Base-by-base conservation (phyloP, 2,888 invertebrate species). In the Agonopterix subpropinquella region DNA sequence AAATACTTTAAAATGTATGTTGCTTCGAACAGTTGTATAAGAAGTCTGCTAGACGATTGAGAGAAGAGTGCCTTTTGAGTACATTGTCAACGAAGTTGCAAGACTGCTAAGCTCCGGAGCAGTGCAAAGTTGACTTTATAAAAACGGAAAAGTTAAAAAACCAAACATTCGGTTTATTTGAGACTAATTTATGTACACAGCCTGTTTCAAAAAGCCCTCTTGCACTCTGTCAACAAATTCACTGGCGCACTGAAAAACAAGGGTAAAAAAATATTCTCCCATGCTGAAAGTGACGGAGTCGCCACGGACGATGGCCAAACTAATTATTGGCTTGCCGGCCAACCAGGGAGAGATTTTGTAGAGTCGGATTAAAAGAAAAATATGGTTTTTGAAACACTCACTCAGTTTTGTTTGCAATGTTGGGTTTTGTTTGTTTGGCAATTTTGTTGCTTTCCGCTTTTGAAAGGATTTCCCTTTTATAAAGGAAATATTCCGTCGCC, bases 271-370 rank as follows among this genome's bases (percentile, higher is more conserved):
- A 37, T 36, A 36, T 11, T 8, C n/a, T 13, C 28, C 43, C 8
- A 46, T 41, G 44, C 36, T 44, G 48, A 47, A 48, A 47, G 48
- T 46, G 50, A 47, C 39, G 46, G 11, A 18, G 47, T 43, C 15
- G 28, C 36, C 42, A 28, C 50, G 46, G 45, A 37, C 48, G 47
- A 43, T 43, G 47, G 37, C 48, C 48, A 48, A 50, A 53, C 53
- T 50, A 50, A 53, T 53, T 53, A 49, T 53, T 47, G 48, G 41
- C 37, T 35, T 36, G 15, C 48, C n/a, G 51, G 41, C 45, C 37
- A 45, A 45, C 45, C 39, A 11, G 35, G 41, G 44, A 47, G 45
- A 45, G 42, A 42, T 36, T 42, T 28, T 28, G n/a, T 39, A 5
- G 43, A 11, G 11, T 11, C 43, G 43, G 9, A 9, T 43, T n/a